A percentile compares a stretch with the other conserved stretches of the same genome.
phyloP scores from a whole-genome alignment of 2,888 invertebrate species.

The Tachina lurida region DNA sequence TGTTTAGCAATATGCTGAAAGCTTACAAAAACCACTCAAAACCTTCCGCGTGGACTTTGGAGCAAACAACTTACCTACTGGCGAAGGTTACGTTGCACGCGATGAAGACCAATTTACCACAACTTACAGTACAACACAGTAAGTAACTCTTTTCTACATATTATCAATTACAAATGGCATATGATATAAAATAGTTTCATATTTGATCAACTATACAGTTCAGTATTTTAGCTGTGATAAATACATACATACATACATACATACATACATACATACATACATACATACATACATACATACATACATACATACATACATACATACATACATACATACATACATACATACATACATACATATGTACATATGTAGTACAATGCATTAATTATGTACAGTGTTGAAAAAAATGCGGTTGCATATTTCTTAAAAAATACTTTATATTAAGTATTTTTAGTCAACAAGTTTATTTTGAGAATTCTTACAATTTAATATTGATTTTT shows the following conservation, averaged over 20 bases:
- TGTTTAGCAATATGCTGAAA: conserved; percentile 83
- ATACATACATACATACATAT: too few relatives aligned
- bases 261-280: too few relatives aligned
- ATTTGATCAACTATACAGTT: background rate
- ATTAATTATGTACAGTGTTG: background rate
- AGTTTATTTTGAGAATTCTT: background rate
- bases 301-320: too few relatives aligned
- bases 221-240: too few relatives aligned
- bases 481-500: too few relatives aligned
- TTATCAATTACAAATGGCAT: background rate
- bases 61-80: conserved; percentile 78
- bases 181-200: background rate
- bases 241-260: too few relatives aligned
- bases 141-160: conserved; percentile 75
- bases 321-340: too few relatives aligned
- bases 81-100: conserved; percentile 78
- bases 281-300: too few relatives aligned
- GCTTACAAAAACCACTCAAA: conserved; percentile 83
- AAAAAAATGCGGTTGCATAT: background rate
- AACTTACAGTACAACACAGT: conserved; percentile 83
- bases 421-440: background rate
- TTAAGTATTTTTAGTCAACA: background rate
- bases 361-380: background rate
- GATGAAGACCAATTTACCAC: conserved; percentile 81
- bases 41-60: conserved; percentile 83